Evolutionary conservation across 2,113 vertebrate species (phyloP), one percentile per base, ranked within the genome.

Genomic region (Entomyzon cyanotis): DNA sequence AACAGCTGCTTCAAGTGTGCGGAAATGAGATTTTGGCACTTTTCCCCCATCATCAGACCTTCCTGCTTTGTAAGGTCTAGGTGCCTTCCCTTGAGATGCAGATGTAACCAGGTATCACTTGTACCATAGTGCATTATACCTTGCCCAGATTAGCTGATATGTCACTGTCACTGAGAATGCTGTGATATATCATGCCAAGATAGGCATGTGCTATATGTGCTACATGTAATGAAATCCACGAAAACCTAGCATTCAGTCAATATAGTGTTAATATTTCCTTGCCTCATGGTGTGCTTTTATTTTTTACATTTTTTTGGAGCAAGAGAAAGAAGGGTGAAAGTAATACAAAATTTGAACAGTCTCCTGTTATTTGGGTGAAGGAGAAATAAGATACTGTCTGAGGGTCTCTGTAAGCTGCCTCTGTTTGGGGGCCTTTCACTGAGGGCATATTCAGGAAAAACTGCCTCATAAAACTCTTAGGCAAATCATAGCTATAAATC

Each of bases 401-500:
- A 95, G 93, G 93, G 92, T 94, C 83, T 91, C 79, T 67, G 63
- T 75, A 64, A 94, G 88, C 95, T 92, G 81, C 82, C 22, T 90
- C 67, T 93, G 90, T 94, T 92, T 95, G 90, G 91, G 93, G 95
- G 75, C 92, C 88, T 96, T 96, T 96, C 95, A 94, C 92, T 78
- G 68, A 95, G 93, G 94, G 68, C 93, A 96, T 96, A 93, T 94
- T 96, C 88, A 96, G 94, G 90, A 97, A 94, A 97, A 97, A 97
- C 95, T 96, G 88, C 93, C 90, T 97, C 96, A 96, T 96, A 96
- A 97, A 96, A 97, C 94, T 97, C 95, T 97, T 97, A 97, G 90
- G 96, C 96, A 97, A 96, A 97, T 97, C 95, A 96, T 94, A 96
- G 94, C 94, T 60, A 96, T 96, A 96, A 97, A 97, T 96, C 95